Conservation (phyloP, 2,797 vertebrate genomes). For the Prunella strophiata region DNA sequence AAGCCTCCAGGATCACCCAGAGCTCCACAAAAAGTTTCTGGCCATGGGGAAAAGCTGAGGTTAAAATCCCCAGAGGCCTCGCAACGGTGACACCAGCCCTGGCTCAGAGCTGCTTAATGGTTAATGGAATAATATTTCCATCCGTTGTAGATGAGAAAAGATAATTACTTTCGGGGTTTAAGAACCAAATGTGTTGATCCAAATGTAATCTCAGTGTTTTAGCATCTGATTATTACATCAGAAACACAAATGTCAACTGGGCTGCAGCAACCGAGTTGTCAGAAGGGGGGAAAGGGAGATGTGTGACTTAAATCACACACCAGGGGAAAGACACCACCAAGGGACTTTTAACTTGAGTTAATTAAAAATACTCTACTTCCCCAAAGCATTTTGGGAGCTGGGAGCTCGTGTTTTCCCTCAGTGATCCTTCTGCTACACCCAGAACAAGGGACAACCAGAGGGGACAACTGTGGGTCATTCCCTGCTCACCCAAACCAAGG, state of each 20-base stretch:
- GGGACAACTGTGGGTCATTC: accelerated
- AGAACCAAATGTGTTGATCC: slow-evolving; percentile 74
- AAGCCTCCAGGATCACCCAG: background rate
- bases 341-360: background rate
- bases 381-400: background rate
- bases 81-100: background rate
- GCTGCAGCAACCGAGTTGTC: background rate
- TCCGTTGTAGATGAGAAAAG: slow-evolving; percentile 55
- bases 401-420: background rate
- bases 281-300: background rate
- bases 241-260: slow-evolving; percentile 74
- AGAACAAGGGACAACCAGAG: background rate
- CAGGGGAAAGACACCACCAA: background rate
- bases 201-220: slow-evolving; percentile 73
- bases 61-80: background rate
- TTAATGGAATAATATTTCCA: slow-evolving; percentile 63
- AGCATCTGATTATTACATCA: slow-evolving; percentile 66
- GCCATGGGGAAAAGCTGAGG: background rate
- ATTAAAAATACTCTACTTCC: background rate
- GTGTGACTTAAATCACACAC: slow-evolving; percentile 1
- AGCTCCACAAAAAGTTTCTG: background rate
- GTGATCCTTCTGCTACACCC: background rate
- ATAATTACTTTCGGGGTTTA: slow-evolving; percentile 75
- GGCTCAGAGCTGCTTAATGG: slow-evolving; percentile 1
- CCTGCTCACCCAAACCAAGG: background rate